Percentiles rank a stretch among this genome's conserved stretches.
These are phyloP conservation scores for Ptiloglossa arizonensis DNA, from an alignment of 1,140 invertebrate genomes.

Conservation along the genomic window DNA sequence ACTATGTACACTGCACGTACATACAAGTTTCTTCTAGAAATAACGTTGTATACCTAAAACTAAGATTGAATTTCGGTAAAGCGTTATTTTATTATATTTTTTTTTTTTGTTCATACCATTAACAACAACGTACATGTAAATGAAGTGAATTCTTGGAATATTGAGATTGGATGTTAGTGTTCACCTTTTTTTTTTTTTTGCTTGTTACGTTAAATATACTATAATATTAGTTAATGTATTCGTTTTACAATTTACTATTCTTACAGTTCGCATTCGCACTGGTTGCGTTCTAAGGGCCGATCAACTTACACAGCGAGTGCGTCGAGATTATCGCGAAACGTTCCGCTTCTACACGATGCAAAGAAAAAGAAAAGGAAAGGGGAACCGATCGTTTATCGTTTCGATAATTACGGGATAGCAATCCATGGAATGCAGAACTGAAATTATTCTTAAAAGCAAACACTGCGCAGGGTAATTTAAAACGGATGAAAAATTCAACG, in stretches of 20 bases:
- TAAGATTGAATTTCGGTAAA: conserved; percentile 79
- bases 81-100: conserved; percentile 76
- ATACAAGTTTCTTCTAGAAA: conserved; percentile 76
- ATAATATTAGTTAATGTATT: conserved; percentile 77
- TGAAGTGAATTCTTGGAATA: conserved; percentile 79
- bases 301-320: conserved; percentile 55
- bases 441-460: conserved; percentile 43
- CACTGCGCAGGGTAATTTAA: background rate
- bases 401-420: conserved; percentile 11
- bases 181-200: conserved; percentile 56
- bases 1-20: conserved; percentile 75
- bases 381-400: background rate
- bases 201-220: conserved; percentile 73
- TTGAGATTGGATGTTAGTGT: conserved; percentile 77
- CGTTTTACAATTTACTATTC: conserved; percentile 77
- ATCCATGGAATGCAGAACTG: conserved; percentile 62
- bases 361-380: conserved; percentile 10
- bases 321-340: conserved; percentile 50
- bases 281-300: conserved; percentile 53
- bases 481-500: conserved; percentile 8
- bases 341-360: conserved; percentile 29
- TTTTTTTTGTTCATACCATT: conserved; percentile 74
- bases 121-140: conserved; percentile 80
- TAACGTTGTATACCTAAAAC: conserved; percentile 76
- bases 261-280: conserved; percentile 70